Conservation (phyloP, 2,888 invertebrate genomes). For the Amphipoea oculea region DNA sequence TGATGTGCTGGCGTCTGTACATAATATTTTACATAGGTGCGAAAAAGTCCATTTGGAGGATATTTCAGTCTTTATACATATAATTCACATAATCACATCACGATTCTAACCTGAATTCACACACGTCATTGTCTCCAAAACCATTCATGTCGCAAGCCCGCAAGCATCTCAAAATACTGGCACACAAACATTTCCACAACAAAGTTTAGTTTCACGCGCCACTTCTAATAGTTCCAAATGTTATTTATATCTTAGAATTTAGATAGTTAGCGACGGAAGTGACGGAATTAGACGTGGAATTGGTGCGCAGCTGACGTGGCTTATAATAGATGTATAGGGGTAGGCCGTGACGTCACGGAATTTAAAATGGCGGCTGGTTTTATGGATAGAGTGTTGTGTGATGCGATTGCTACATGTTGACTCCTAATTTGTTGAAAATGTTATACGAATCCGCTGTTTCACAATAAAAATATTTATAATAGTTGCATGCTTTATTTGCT, state of each 20-base stretch:
- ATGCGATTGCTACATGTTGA: background rate
- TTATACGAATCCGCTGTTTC: background rate
- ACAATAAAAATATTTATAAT: background rate
- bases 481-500: no score
- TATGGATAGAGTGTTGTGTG: background rate
- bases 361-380: constrained; percentile 2
- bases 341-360: constrained; percentile 53
- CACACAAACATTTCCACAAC: constrained; percentile 19
- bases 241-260: constrained; percentile 64
- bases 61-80: background rate
- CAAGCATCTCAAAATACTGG: constrained; percentile 30
- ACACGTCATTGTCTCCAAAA: constrained; percentile 18
- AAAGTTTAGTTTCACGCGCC: constrained; percentile 47
- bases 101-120: background rate
- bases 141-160: constrained; percentile 31
- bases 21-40: background rate
- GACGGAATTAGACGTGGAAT: constrained; percentile 56
- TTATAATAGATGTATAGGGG: constrained; percentile 53
- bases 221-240: constrained; percentile 56
- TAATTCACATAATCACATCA: background rate
- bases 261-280: constrained; percentile 65
- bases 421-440: background rate
- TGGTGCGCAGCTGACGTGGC: constrained; percentile 62
- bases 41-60: background rate
- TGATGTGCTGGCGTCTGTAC: no score